phyloP scores from a whole-genome alignment of 2,113 vertebrate genomes.

The Naja naja region DNA sequence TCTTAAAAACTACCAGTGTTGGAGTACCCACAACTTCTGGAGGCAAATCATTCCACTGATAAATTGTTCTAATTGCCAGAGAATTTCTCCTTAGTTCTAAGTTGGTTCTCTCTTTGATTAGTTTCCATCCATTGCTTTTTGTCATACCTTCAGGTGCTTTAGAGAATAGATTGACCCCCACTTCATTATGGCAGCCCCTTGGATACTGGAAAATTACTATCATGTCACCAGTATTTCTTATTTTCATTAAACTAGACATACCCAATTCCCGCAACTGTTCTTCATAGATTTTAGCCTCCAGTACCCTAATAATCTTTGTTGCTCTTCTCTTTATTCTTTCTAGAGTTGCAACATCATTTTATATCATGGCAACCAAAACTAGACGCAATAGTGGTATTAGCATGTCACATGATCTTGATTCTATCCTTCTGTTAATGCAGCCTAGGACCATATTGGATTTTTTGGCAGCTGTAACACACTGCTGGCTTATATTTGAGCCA shows the following conservation, averaged over 20 bases:
- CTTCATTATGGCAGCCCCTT: neutral
- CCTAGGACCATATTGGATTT: neutral
- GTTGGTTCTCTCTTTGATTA: neutral
- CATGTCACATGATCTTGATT: neutral
- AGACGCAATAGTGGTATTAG: neutral
- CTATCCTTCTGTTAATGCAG: neutral
- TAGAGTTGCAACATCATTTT: neutral
- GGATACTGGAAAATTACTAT: neutral
- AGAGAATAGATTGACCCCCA: neutral
- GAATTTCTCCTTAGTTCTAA: neutral
- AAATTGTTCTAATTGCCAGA: neutral
- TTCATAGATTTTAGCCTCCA: no score
- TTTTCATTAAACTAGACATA: neutral
- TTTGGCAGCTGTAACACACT: neutral
- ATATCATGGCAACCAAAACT: neutral
- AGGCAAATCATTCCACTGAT: no score
- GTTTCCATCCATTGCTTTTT: neutral
- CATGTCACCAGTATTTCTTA: neutral
- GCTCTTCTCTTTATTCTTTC: neutral
- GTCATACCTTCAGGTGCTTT: neutral
- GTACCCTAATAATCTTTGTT: neutral
- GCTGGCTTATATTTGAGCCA: neutral
- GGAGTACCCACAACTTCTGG: no score
- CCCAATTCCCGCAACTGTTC: neutral
- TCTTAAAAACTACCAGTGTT: no score